A percentile compares a stretch with the other conserved stretches of the same genome.
phyloP scores from a whole-genome alignment of 2,113 vertebrate species.

The Cephalopterus ornatus region DNA sequence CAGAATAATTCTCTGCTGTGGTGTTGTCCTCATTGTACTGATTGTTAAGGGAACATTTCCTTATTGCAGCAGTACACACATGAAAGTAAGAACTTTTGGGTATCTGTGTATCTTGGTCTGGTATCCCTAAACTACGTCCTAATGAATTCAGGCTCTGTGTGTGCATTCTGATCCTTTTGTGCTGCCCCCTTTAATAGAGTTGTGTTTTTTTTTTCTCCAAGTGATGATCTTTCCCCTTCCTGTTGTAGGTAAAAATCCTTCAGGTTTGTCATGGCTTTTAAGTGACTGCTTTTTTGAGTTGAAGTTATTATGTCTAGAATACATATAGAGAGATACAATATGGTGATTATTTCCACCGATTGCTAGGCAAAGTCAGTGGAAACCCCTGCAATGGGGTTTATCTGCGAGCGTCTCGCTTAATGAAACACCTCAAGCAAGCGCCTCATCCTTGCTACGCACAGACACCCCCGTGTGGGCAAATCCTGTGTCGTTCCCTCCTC shows the following conservation, averaged over 20 bases:
- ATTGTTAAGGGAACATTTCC: not conserved
- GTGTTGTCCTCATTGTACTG: not conserved
- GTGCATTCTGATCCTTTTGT: not conserved
- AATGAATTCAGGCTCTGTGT: not conserved
- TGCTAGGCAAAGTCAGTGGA: not conserved
- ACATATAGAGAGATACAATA: not conserved
- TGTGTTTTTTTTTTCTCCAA: not conserved
- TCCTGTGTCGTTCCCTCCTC: accelerated
- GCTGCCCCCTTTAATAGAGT: no score
- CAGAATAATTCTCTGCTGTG: not conserved
- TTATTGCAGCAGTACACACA: not conserved
- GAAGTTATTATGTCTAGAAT: not conserved
- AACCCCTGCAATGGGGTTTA: not conserved
- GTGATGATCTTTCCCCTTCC: not conserved
- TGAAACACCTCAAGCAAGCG: accelerated
- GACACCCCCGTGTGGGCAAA: not conserved
- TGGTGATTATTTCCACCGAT: not conserved
- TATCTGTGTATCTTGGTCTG: not conserved
- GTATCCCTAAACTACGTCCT: not conserved
- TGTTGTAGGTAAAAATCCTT: not conserved
- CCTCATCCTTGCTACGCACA: not conserved
- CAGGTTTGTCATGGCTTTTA: not conserved
- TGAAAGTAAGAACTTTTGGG: not conserved
- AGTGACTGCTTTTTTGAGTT: not conserved
- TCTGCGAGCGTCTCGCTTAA: accelerated